Evolutionary conservation across 1,140 invertebrate species (phyloP).

Genomic region (Drosophila mauritiana): DNA sequence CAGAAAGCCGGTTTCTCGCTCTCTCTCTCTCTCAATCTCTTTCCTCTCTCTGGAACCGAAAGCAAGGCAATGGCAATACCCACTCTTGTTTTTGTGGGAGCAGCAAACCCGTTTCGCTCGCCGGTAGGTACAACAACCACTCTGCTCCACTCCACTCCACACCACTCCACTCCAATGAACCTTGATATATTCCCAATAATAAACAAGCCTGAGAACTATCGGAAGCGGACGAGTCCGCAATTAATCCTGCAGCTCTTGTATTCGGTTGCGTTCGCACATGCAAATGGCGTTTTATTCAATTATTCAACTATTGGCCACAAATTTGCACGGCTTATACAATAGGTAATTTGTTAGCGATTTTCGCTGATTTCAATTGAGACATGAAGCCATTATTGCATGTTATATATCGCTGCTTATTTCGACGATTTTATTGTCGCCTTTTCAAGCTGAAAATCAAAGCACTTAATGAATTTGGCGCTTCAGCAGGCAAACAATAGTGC

Average conservation of each 20-base stretch:
- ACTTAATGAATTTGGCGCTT: not conserved
- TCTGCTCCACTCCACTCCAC: not conserved
- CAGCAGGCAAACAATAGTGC: not conserved
- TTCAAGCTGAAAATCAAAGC: not conserved
- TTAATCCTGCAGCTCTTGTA: slow-evolving; percentile 45
- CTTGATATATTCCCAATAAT: slow-evolving; percentile 51
- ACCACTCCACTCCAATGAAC: slow-evolving; percentile 26
- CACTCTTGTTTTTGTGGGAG: slow-evolving; percentile 30
- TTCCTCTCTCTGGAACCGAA: not conserved
- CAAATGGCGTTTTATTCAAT: slow-evolving; percentile 44
- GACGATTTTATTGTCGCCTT: not conserved
- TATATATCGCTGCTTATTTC: slow-evolving; percentile 1
- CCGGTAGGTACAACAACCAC: slow-evolving; percentile 33
- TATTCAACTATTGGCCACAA: slow-evolving; percentile 46
- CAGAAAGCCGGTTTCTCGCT: slow-evolving; percentile 69
- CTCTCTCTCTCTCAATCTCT: not conserved
- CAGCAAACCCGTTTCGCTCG: slow-evolving; percentile 44
- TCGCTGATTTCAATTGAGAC: slow-evolving; percentile 15
- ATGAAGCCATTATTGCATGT: not conserved
- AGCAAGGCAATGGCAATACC: slow-evolving; percentile 10
- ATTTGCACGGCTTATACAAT: slow-evolving; percentile 44
- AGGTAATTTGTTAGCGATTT: slow-evolving; percentile 28
- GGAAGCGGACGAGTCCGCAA: slow-evolving; percentile 45
- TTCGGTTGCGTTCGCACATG: slow-evolving; percentile 45
- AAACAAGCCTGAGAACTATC: slow-evolving; percentile 50